Conservation (phyloP, 2,888 invertebrate genomes). For the Xestobium rufovillosum region DNA sequence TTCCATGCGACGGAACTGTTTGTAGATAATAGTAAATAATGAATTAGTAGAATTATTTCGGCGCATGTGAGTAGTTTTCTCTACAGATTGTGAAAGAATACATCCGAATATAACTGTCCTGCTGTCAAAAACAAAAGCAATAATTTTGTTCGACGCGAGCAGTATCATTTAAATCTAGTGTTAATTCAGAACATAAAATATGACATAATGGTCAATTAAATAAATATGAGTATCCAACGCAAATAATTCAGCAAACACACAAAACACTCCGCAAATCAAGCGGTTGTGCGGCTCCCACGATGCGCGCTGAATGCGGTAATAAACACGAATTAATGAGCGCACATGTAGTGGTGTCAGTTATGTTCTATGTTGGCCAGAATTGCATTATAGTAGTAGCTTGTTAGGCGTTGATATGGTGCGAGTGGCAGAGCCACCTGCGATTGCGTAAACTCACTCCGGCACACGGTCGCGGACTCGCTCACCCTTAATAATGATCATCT, state of each 20-base stretch:
- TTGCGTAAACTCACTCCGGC: conserved; percentile 1
- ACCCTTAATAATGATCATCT: conserved; percentile 1
- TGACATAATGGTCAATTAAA: conserved; percentile 34
- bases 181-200: conserved; percentile 29
- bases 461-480: too few species aligned
- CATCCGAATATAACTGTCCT: too few species aligned
- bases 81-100: too few species aligned
- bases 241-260: conserved; percentile 34
- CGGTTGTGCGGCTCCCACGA: conserved; percentile 21
- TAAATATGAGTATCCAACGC: conserved; percentile 33
- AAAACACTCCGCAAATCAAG: conserved; percentile 34
- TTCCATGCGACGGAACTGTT: too few species aligned
- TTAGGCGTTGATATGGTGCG: conserved; percentile 16
- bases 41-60: too few species aligned
- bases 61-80: too few species aligned
- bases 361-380: conserved; percentile 19
- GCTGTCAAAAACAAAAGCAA: too few species aligned
- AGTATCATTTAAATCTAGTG: conserved; percentile 23
- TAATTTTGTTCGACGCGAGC: too few species aligned
- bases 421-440: conserved; percentile 1
- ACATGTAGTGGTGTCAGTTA: conserved; percentile 25
- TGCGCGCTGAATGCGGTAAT: conserved; percentile 22
- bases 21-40: too few species aligned
- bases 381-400: conserved; percentile 19
- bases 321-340: conserved; percentile 28